These are phyloP conservation scores for Masnerella sp. DNA, from an alignment of 2,888 invertebrate genomes.

Conservation along the genomic window DNA sequence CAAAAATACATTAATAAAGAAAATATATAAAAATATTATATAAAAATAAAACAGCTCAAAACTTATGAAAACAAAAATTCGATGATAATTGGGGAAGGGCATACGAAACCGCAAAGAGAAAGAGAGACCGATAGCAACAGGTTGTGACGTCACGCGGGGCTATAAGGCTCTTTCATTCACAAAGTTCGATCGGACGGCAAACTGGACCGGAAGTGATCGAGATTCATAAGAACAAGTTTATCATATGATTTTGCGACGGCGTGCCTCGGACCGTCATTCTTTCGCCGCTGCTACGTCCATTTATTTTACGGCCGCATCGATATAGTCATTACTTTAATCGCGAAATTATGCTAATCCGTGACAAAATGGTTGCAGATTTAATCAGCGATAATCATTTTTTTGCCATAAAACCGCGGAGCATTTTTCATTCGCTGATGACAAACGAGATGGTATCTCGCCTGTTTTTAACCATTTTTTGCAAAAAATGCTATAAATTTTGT, in stretches of 20 bases:
- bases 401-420: not conserved
- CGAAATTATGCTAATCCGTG: slow-evolving; percentile 50
- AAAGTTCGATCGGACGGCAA: slow-evolving; percentile 64
- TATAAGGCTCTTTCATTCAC: slow-evolving; percentile 77
- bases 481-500: not conserved
- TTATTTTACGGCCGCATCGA: slow-evolving; percentile 45
- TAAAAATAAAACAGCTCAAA: too few species aligned
- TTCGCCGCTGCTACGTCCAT: slow-evolving; percentile 14
- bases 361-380: slow-evolving; percentile 45
- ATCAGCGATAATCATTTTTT: slow-evolving; percentile 45
- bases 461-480: not conserved
- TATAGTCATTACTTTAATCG: slow-evolving; percentile 54
- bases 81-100: slow-evolving; percentile 8
- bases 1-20: not conserved
- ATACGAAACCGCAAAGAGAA: slow-evolving; percentile 24
- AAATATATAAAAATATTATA: not conserved
- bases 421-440: slow-evolving; percentile 19
- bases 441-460: slow-evolving; percentile 1
- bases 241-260: slow-evolving; percentile 47
- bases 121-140: slow-evolving; percentile 68
- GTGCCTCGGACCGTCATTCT: slow-evolving; percentile 17
- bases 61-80: too few species aligned
- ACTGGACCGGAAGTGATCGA: slow-evolving; percentile 69
- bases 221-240: slow-evolving; percentile 59
- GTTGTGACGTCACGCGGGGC: slow-evolving; percentile 76